Conservation (phyloP, 30 jellyfish, hydroid and myxozoan genomes). For the Hydractinia symbiolongicarpus region DNA sequence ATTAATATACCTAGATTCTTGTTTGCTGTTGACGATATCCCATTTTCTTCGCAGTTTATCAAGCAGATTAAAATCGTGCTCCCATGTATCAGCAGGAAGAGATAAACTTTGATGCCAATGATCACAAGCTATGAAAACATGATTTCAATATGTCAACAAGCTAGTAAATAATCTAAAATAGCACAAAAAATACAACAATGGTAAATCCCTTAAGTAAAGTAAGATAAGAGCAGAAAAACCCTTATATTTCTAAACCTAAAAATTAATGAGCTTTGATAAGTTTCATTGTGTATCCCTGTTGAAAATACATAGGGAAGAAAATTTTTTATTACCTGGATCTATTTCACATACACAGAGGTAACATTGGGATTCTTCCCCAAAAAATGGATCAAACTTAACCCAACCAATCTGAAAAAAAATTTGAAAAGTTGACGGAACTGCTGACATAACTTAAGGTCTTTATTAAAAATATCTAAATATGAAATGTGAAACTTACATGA, state of each 20-base stretch:
- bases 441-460: neutral
- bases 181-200: too few species aligned
- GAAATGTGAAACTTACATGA: conserved; percentile 44
- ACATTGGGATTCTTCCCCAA: conserved; percentile 68
- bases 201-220: too few species aligned
- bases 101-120: conserved; percentile 82
- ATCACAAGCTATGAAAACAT: conserved; percentile 35
- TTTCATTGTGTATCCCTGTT: neutral
- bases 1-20: conserved; percentile 63
- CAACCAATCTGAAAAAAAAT: conserved; percentile 72
- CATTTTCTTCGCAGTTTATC: conserved; percentile 79
- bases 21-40: conserved; percentile 60
- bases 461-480: neutral
- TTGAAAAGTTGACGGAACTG: neutral
- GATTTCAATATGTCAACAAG: neutral
- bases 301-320: too few species aligned
- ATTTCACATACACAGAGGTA: conserved; percentile 72
- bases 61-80: conserved; percentile 66
- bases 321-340: conserved; percentile 45
- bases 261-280: neutral
- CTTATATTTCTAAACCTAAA: neutral
- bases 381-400: conserved; percentile 70
- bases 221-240: too few species aligned
- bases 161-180: too few species aligned
- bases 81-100: conserved; percentile 91